phyloP scores from a whole-genome alignment of 2,113 vertebrate genomes.

The Mastomys coucha region DNA sequence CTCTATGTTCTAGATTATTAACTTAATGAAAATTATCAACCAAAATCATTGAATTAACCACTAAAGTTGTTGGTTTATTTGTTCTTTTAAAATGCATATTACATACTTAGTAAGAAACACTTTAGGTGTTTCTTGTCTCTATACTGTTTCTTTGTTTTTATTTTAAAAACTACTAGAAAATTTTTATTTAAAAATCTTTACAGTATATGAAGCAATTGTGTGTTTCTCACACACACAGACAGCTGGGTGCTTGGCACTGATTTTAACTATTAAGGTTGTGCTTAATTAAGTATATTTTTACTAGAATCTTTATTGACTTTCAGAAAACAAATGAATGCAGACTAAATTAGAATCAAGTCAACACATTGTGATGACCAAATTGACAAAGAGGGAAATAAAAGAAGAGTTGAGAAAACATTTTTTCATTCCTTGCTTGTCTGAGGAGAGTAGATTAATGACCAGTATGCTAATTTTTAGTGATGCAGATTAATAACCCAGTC shows the following conservation, averaged over 20 bases:
- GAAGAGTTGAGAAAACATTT: conserved; percentile 40
- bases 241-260: neutral
- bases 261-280: conserved; percentile 29
- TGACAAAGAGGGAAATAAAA: conserved; percentile 42
- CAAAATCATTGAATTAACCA: neutral
- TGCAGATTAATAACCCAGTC: conserved; percentile 66
- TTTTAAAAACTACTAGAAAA: conserved; percentile 36
- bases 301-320: conserved; percentile 35
- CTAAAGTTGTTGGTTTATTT: neutral
- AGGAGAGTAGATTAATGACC: conserved; percentile 59
- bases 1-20: neutral
- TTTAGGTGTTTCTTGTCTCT: neutral
- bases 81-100: neutral
- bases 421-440: neutral
- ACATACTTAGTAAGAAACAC: neutral
- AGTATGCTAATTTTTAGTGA: conserved; percentile 56
- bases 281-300: conserved; percentile 27
- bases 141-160: neutral
- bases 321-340: conserved; percentile 33
- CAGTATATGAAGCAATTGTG: neutral
- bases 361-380: neutral
- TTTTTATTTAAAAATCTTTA: conserved; percentile 47
- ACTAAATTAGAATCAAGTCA: conserved; percentile 29
- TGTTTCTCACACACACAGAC: neutral
- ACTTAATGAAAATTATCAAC: neutral